Evolutionary conservation across 1,140 invertebrate genomes (phyloP).

Genomic region (Carcinoscorpius rotundicauda): DNA sequence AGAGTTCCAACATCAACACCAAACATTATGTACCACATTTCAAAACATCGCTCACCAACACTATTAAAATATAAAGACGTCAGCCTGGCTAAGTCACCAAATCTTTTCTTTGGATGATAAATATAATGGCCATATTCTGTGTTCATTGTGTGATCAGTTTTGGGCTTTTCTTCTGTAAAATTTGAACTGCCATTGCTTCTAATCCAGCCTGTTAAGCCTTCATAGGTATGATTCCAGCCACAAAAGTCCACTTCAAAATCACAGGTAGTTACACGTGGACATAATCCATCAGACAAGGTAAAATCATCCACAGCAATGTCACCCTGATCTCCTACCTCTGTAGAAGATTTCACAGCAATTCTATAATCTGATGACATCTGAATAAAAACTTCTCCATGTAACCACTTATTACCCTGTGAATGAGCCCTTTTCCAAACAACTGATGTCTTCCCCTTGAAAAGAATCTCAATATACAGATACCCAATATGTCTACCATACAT

Average conservation of each 20-base stretch:
- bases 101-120: constrained; percentile 5
- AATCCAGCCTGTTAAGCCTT: constrained; percentile 9
- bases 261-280: constrained; percentile 19
- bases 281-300: constrained; percentile 26
- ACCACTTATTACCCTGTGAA: constrained; percentile 16
- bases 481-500: constrained; percentile 23
- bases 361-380: constrained; percentile 3
- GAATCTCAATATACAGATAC: not conserved
- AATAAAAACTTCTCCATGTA: constrained; percentile 9
- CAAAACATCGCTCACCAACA: constrained; percentile 24
- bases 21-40: constrained; percentile 33
- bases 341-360: constrained; percentile 2
- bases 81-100: constrained; percentile 13
- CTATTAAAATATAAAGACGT: constrained; percentile 17
- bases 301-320: constrained; percentile 36
- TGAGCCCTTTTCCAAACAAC: not conserved
- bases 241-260: constrained; percentile 25
- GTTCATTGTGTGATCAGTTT: constrained; percentile 18
- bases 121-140: constrained; percentile 18
- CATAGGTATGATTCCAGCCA: constrained; percentile 20
- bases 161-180: constrained; percentile 13
- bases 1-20: constrained; percentile 24
- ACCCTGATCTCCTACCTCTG: constrained; percentile 17
- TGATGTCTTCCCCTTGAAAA: not conserved
- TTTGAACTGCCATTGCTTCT: constrained; percentile 14